Evolutionary conservation across 2,113 vertebrate genomes (phyloP).

Genomic region (Bos javanicus): DNA sequence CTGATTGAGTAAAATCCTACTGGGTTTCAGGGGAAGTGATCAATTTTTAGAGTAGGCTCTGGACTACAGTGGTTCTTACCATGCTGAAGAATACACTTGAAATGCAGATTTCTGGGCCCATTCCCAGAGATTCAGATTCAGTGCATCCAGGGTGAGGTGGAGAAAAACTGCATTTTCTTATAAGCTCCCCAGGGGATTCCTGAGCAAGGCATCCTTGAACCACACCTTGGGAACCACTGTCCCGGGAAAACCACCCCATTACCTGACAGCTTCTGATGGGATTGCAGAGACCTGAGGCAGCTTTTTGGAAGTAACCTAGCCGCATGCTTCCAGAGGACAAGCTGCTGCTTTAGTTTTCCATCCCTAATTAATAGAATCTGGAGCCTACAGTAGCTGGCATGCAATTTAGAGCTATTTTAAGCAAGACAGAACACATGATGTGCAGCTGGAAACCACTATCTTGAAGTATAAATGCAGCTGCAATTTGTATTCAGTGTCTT

Average conservation of each 20-base stretch:
- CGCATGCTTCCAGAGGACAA: background rate
- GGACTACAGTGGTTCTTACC: background rate
- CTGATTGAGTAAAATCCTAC: background rate
- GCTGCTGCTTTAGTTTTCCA: slow-evolving; percentile 21
- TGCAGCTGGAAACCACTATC: slow-evolving; percentile 61
- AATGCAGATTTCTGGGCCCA: background rate
- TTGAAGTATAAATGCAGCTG: slow-evolving; percentile 60
- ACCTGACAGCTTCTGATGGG: background rate
- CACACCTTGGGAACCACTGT: background rate
- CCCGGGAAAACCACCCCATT: background rate
- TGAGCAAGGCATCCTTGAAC: background rate
- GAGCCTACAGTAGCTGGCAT: slow-evolving; percentile 63
- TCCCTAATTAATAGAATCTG: slow-evolving; percentile 58
- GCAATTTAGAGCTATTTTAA: slow-evolving; percentile 58
- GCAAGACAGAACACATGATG: slow-evolving; percentile 70
- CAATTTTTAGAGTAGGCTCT: background rate
- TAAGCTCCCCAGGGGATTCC: background rate
- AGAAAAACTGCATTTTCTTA: background rate
- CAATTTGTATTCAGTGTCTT: slow-evolving; percentile 51
- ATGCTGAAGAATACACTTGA: background rate
- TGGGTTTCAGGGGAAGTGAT: background rate
- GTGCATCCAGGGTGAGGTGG: background rate
- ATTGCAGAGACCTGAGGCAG: background rate
- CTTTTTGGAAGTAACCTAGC: background rate
- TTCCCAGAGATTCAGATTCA: background rate